A percentile compares a stretch with the other conserved stretches of the same genome.
Evolutionary conservation across 2,113 vertebrate species (phyloP).

Genomic region (Microtus pennsylvanicus): DNA sequence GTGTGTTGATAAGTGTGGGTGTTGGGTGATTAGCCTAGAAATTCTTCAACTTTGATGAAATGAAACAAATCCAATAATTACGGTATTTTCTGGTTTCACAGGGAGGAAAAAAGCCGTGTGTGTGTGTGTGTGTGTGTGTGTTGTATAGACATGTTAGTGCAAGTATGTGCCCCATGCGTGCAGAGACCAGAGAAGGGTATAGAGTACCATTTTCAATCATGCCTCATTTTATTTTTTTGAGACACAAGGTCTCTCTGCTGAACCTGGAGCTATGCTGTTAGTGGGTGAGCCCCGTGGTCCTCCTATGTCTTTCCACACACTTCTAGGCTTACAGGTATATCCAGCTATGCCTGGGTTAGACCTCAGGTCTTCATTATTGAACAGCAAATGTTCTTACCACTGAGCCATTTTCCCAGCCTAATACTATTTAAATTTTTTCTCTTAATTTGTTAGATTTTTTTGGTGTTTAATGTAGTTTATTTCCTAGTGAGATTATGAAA

Average conservation of each 20-base stretch:
- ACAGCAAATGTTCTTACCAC: background rate
- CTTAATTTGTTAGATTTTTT: background rate
- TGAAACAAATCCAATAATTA: constrained; percentile 2
- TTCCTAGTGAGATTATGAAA: constrained; percentile 29
- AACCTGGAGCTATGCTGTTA: background rate
- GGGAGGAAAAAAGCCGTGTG: background rate
- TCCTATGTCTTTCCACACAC: too few species aligned
- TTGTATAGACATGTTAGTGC: background rate
- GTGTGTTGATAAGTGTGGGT: background rate
- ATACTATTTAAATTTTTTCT: constrained; percentile 24
- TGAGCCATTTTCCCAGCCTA: background rate
- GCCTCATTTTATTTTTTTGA: background rate
- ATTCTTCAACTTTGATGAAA: background rate
- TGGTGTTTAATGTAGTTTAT: background rate
- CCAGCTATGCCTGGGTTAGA: background rate
- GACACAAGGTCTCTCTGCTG: background rate
- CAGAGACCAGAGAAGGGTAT: background rate
- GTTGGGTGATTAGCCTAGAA: background rate
- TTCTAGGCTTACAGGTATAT: background rate
- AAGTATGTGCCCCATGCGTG: background rate
- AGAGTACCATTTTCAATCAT: background rate
- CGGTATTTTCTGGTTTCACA: background rate
- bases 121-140: background rate
- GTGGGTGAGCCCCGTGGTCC: background rate
- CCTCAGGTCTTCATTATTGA: background rate